A percentile compares a stretch with the other conserved stretches of the same genome.
These are phyloP conservation scores for Polydesmus complanatus DNA, from an alignment of 2,888 invertebrate genomes.

Conservation along the genomic window DNA sequence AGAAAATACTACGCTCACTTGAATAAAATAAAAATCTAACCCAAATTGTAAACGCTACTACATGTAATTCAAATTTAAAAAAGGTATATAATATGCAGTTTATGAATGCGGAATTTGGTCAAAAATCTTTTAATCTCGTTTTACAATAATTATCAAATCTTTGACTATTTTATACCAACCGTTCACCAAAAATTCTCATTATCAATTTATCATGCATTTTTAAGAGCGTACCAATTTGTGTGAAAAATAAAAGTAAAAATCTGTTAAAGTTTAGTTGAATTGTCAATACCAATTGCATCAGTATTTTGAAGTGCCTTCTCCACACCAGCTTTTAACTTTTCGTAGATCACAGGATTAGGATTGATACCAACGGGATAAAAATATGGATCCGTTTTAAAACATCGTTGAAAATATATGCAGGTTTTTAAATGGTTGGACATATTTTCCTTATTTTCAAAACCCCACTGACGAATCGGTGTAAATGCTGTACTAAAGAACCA, in stretches of 20 bases:
- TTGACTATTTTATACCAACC: no score
- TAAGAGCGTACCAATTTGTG: no score
- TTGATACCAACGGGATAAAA: conserved; percentile 17
- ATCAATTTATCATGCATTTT: not conserved
- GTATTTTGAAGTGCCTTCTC: not conserved
- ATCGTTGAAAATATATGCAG: conserved; percentile 28
- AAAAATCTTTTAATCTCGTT: no score
- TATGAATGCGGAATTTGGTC: no score
- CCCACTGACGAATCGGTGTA: conserved; percentile 33
- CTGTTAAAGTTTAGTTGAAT: conserved; percentile 11
- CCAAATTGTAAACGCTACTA: no score
- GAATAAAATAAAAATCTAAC: no score
- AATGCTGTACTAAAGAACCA: conserved; percentile 37
- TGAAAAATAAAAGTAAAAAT: not conserved
- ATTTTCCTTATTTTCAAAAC: conserved; percentile 27
- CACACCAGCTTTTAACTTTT: conserved; percentile 14
- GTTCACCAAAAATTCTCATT: no score
- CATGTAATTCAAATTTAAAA: no score
- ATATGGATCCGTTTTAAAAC: conserved; percentile 18
- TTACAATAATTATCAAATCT: no score
- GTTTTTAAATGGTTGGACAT: conserved; percentile 33
- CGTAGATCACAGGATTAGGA: conserved; percentile 14
- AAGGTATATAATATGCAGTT: no score
- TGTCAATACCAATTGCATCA: not conserved
- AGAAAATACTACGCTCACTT: no score